These are phyloP conservation scores for Agrilus cyanescens DNA, from an alignment of 2,888 invertebrate species.

Conservation along the genomic window DNA sequence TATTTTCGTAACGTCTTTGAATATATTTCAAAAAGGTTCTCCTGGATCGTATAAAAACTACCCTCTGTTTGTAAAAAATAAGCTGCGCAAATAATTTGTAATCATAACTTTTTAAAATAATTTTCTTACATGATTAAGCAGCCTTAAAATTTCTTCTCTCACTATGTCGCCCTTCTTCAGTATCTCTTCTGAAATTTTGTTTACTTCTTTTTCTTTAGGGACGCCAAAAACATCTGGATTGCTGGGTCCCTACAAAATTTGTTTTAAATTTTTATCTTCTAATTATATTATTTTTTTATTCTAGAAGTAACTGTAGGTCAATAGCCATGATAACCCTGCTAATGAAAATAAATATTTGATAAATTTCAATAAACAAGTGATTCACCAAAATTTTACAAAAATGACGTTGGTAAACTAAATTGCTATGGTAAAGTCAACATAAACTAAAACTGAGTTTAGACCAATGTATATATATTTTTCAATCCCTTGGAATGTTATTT, in stretches of 20 bases:
- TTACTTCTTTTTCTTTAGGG: conserved; percentile 29
- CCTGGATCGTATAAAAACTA: background rate
- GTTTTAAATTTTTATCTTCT: conserved; percentile 1
- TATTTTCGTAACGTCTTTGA: no score
- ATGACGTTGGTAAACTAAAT: no score
- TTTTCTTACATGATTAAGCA: conserved; percentile 52
- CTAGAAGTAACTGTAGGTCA: no score
- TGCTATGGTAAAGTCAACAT: no score
- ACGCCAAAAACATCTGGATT: conserved; percentile 64
- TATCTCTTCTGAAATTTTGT: conserved; percentile 46
- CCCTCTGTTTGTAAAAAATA: background rate
- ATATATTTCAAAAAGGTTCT: no score
- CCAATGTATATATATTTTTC: no score
- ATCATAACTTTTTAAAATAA: background rate
- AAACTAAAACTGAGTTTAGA: no score
- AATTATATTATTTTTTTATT: no score
- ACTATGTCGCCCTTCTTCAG: conserved; percentile 46
- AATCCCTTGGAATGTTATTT: background rate
- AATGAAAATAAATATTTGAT: no score
- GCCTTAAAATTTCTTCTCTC: conserved; percentile 52
- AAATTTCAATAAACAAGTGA: no score
- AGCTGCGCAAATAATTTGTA: background rate
- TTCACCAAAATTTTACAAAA: no score
- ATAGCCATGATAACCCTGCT: no score
- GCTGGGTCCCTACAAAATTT: conserved; percentile 50